Base-by-base conservation (phyloP, 1,140 invertebrate genomes). In the Macrobrachium rosenbergii region DNA sequence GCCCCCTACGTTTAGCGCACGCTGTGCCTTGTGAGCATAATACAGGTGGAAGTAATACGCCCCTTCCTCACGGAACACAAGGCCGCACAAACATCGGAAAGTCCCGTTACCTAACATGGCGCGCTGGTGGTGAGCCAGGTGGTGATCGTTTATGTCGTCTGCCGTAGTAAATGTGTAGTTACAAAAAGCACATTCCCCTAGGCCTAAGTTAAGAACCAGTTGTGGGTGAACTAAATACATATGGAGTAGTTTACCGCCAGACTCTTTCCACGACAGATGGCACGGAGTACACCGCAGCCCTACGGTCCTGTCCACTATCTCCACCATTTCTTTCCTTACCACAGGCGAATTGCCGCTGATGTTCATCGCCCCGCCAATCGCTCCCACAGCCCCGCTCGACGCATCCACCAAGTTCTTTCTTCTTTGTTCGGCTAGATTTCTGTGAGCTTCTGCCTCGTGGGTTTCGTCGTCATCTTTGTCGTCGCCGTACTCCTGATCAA, bases 11-110 rank as follows among this genome's bases (percentile, higher is more conserved):
- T 85, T 85, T 19, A 89, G 83, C 7, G 89, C 89, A 78, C 87
- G 72, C 58, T 89, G 89, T 28, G 89, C 89, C 72, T 89, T 89
- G 59, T 89, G 89, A 60, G 89, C 89, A 82, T 89, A 89, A 67
- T 89, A 89, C 7, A 89, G 81, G 80, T 89, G 89, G 58, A 89
- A 89, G 73, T 89, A 89, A 60, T 88, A 89, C 23, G 89, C 89
- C 45, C 89, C 89, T 75, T 89, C 89, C 75, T 89, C 89, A 63
- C 89, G 83, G 76, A 89, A 89, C 23, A 82, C 86, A n/a, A 89
- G 82, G n/a, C 89, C 89, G 86, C 89, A 89, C 52, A 89, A 67
- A 72, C 89, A 89, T 6, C 87, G 87, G 72, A 89, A 89, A 19
- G 83, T 88, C 52, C 89, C 89, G 82, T 89, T 78, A 28, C 83